phyloP scores from a whole-genome alignment of 2,888 invertebrate genomes.

The Calliopum simillimum region DNA sequence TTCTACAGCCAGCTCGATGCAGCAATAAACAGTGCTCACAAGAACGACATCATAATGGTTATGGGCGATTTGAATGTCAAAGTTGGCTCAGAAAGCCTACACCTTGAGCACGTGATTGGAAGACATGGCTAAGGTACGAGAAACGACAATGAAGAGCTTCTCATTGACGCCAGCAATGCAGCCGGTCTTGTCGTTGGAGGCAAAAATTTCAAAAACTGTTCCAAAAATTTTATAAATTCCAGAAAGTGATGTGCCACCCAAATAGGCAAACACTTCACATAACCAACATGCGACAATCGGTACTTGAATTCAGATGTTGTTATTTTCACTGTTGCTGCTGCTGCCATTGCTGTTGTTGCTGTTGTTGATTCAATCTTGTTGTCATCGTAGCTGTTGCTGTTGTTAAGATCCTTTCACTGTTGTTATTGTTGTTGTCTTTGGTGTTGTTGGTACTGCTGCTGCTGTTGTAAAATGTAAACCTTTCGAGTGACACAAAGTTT shows the following conservation, averaged over 20 bases:
- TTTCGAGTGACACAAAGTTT: slow-evolving; percentile 23
- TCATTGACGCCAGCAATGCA: too few relatives aligned
- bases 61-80: too few relatives aligned
- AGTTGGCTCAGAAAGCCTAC: too few relatives aligned
- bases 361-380: background rate
- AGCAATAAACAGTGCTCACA: too few relatives aligned
- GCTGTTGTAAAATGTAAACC: slow-evolving; percentile 20
- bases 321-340: slow-evolving; percentile 29
- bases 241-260: slow-evolving; percentile 4
- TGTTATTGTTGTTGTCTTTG: background rate
- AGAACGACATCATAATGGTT: too few relatives aligned
- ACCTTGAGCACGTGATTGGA: too few relatives aligned
- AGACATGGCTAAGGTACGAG: too few relatives aligned
- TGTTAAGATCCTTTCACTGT: slow-evolving; percentile 4
- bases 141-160: too few relatives aligned
- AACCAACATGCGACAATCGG: slow-evolving; percentile 34
- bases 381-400: background rate
- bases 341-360: slow-evolving; percentile 7
- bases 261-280: slow-evolving; percentile 24
- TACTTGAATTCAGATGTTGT: slow-evolving; percentile 38
- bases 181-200: too few relatives aligned
- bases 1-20: too few relatives aligned
- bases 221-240: slow-evolving; percentile 43
- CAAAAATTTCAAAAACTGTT: too few relatives aligned
- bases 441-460: slow-evolving; percentile 17